These are phyloP conservation scores for Acropternis orthonyx DNA, from an alignment of 2,797 vertebrate species.

Conservation along the genomic window DNA sequence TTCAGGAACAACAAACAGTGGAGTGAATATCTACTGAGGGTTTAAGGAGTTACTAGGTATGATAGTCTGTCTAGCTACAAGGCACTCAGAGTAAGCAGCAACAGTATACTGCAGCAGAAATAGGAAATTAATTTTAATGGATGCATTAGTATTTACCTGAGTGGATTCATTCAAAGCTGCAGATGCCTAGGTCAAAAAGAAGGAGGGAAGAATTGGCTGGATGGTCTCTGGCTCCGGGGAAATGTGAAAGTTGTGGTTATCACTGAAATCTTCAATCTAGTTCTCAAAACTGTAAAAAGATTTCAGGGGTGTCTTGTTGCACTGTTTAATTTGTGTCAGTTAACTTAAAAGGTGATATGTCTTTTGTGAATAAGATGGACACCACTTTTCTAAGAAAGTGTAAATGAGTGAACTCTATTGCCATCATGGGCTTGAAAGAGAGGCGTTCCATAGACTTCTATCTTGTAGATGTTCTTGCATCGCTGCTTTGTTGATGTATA, in stretches of 20 bases:
- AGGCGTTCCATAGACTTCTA: neutral
- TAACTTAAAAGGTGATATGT: neutral
- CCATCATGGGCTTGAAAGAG: slow-evolving; percentile 7
- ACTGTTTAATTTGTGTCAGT: neutral
- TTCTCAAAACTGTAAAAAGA: neutral
- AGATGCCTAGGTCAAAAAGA: neutral
- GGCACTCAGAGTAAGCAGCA: neutral
- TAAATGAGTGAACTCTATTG: neutral
- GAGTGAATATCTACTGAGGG: neutral
- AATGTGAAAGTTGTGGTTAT: neutral
- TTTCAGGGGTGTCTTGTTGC: neutral
- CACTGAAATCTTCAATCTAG: neutral
- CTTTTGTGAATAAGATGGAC: neutral
- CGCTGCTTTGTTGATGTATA: slow-evolving; percentile 39
- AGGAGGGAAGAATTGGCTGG: neutral
- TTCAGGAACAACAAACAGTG: neutral
- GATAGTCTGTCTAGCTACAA: neutral
- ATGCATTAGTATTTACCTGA: neutral
- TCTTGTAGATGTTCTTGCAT: slow-evolving; percentile 55
- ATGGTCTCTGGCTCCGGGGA: neutral
- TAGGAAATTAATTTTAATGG: neutral
- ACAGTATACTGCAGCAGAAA: neutral
- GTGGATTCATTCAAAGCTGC: neutral
- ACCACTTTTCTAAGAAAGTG: neutral
- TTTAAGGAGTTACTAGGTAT: neutral